Evolutionary conservation across 2,113 vertebrate species (phyloP).

Genomic region (rat (Rattus norvegicus)): GRCr8 NC_086020.1:124558001-124558500

Average conservation of each 20-base stretch:
- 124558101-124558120: not conserved
- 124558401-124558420: conserved; percentile 62
- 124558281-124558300: conserved; percentile 69
- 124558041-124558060: not conserved
- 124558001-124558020: too few species aligned
- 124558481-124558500: conserved; percentile 44
- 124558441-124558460: conserved; percentile 6
- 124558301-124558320: conserved; percentile 37
- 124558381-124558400: conserved; percentile 74
- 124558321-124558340: conserved; percentile 62
- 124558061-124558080: too few species aligned
- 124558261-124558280: conserved; percentile 46
- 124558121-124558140: not conserved
- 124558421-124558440: conserved; percentile 56
- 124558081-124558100: not conserved
- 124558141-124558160: not conserved
- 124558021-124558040: not conserved
- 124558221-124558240: not conserved
- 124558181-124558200: not conserved
- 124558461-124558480: not conserved
- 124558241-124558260: conserved; percentile 53
- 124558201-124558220: not conserved
- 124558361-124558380: conserved; percentile 72
- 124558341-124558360: conserved; percentile 54
- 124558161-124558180: not conserved